Conservation (phyloP, 2,888 invertebrate species). For the Ceriagrion tenellum region DNA sequence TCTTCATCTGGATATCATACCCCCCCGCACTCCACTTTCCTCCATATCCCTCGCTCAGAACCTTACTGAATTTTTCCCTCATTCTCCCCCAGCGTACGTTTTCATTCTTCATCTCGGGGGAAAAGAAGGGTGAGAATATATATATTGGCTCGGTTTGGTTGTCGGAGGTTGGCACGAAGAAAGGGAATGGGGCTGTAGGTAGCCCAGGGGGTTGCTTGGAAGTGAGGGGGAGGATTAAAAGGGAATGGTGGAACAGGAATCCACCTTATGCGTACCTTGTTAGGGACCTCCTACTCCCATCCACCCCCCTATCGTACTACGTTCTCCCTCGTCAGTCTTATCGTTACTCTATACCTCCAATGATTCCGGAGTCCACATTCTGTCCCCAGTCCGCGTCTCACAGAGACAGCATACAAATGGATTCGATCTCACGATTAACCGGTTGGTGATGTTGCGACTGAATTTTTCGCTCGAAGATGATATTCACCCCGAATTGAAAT, state of each 20-base stretch:
- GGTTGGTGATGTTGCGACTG: background rate
- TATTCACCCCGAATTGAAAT: background rate
- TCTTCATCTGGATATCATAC: conserved; percentile 29
- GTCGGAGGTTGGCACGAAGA: conserved; percentile 18
- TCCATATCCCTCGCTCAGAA: background rate
- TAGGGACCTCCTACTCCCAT: background rate
- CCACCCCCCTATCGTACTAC: background rate
- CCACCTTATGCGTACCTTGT: conserved; percentile 56
- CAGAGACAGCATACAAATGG: background rate
- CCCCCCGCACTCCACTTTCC: background rate
- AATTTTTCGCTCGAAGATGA: background rate
- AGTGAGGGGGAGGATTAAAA: background rate
- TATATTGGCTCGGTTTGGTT: conserved; percentile 25
- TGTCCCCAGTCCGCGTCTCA: background rate
- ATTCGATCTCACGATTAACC: conserved; percentile 1
- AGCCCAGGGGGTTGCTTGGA: background rate
- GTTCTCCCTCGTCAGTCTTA: conserved; percentile 4
- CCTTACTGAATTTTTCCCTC: conserved; percentile 21
- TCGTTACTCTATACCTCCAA: conserved; percentile 30
- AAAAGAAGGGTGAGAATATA: conserved; percentile 16
- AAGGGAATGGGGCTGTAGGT: background rate
- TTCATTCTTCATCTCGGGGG: conserved; percentile 60
- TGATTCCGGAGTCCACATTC: background rate
- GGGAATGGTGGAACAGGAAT: conserved; percentile 17
- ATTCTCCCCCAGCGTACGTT: conserved; percentile 36